These are phyloP conservation scores for Papilio helenus DNA, from an alignment of 1,140 invertebrate genomes.

Conservation along the genomic window DNA sequence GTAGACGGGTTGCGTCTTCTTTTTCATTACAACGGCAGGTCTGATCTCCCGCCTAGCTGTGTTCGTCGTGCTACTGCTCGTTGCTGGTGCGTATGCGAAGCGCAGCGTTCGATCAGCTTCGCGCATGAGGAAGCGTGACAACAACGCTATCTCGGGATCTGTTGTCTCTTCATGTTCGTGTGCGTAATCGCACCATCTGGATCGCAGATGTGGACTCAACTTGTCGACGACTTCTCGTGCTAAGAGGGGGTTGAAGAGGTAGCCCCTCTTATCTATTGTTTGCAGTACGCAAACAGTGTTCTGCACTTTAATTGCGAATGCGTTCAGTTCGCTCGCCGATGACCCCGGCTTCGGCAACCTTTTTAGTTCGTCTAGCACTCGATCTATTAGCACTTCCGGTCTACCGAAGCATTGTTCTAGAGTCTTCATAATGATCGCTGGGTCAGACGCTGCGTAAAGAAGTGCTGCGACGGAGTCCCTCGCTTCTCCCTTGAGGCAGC, in stretches of 20 bases:
- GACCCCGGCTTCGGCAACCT: conserved; percentile 30
- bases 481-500: conserved; percentile 42
- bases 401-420: conserved; percentile 45
- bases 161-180: too few species aligned
- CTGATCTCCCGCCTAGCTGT: too few species aligned
- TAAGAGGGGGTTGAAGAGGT: conserved; percentile 39
- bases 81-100: too few species aligned
- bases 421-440: conserved; percentile 40
- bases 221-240: conserved; percentile 34
- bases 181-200: conserved; percentile 39
- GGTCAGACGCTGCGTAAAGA: conserved; percentile 26
- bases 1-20: too few species aligned
- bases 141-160: too few species aligned
- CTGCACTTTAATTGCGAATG: conserved; percentile 38
- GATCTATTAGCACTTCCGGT: conserved; percentile 43
- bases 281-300: conserved; percentile 28
- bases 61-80: too few species aligned
- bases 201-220: conserved; percentile 17
- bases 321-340: conserved; percentile 37
- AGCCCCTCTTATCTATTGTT: conserved; percentile 33
- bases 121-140: too few species aligned
- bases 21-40: too few species aligned
- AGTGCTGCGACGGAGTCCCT: conserved; percentile 41
- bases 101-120: too few species aligned
- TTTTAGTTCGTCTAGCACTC: conserved; percentile 37